Conservation (phyloP, 2,888 invertebrate species). For the Nomada flava region DNA sequence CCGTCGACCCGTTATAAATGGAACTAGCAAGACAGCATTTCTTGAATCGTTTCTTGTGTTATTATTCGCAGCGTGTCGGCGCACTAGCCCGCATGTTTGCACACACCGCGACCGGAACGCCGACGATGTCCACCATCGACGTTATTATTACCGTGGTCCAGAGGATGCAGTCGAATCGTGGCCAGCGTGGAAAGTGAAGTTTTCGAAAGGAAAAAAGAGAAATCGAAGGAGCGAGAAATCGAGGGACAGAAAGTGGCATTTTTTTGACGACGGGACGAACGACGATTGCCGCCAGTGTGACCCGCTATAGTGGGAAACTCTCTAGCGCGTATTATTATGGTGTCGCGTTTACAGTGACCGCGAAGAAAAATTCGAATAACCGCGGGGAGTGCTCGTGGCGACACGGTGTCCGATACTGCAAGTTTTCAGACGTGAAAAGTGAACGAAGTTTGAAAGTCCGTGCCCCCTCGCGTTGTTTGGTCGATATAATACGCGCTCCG, state of each 20-base stretch:
- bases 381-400: neutral
- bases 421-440: constrained; percentile 27
- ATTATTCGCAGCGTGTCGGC: constrained; percentile 71
- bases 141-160: constrained; percentile 42
- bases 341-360: neutral
- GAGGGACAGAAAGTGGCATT: constrained; percentile 40
- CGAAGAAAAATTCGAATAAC: neutral
- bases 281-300: constrained; percentile 4
- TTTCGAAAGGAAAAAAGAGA: constrained; percentile 52
- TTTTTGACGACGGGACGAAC: constrained; percentile 16
- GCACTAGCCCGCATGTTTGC: constrained; percentile 48
- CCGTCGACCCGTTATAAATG: constrained; percentile 74
- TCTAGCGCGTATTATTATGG: neutral
- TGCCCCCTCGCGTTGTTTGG: neutral
- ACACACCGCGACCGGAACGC: constrained; percentile 46
- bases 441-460: constrained; percentile 20
- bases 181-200: constrained; percentile 56
- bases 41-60: constrained; percentile 73
- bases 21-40: constrained; percentile 73
- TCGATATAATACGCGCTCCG: constrained; percentile 1
- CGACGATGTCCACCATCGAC: constrained; percentile 18
- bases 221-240: constrained; percentile 50
- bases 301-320: constrained; percentile 7
- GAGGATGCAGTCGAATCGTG: constrained; percentile 32
- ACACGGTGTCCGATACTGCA: neutral